Percentiles rank a stretch among this genome's conserved stretches.
Evolutionary conservation across 2,888 invertebrate genomes (phyloP).

Genomic region (Baronia brevicornis): DNA sequence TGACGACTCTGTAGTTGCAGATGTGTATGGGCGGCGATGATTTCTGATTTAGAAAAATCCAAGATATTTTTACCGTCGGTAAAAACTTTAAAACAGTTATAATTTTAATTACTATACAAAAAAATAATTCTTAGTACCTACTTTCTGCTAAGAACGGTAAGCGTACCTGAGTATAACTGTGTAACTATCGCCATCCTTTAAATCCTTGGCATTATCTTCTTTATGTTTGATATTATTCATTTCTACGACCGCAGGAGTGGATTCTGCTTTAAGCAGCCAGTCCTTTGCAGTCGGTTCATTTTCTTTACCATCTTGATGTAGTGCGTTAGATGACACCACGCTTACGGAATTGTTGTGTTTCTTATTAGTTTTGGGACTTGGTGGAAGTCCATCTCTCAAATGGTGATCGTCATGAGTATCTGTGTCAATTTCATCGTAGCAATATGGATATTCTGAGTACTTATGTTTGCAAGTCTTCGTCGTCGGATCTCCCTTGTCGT

Average conservation of each 20-base stretch:
- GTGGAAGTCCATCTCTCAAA: constrained; percentile 61
- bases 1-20: too few relatives aligned
- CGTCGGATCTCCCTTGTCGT: constrained; percentile 58
- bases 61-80: too few relatives aligned
- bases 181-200: constrained; percentile 80
- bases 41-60: too few relatives aligned
- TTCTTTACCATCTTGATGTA: constrained; percentile 53
- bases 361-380: constrained; percentile 54
- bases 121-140: too few relatives aligned
- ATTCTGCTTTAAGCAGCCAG: constrained; percentile 55
- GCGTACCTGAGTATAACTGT: constrained; percentile 84
- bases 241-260: constrained; percentile 52
- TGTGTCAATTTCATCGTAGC: constrained; percentile 88
- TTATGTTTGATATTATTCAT: constrained; percentile 69
- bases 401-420: constrained; percentile 80
- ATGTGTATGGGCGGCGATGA: too few relatives aligned
- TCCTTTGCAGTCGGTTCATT: constrained; percentile 58
- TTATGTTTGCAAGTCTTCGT: constrained; percentile 89
- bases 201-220: constrained; percentile 58
- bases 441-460: constrained; percentile 92
- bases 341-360: constrained; percentile 67
- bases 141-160: too few relatives aligned
- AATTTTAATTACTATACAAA: too few relatives aligned
- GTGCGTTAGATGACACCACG: constrained; percentile 63
- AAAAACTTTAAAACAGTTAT: too few relatives aligned